Evolutionary conservation across 2,113 vertebrate genomes (phyloP).

Genomic region (Alouatta palliata): DNA sequence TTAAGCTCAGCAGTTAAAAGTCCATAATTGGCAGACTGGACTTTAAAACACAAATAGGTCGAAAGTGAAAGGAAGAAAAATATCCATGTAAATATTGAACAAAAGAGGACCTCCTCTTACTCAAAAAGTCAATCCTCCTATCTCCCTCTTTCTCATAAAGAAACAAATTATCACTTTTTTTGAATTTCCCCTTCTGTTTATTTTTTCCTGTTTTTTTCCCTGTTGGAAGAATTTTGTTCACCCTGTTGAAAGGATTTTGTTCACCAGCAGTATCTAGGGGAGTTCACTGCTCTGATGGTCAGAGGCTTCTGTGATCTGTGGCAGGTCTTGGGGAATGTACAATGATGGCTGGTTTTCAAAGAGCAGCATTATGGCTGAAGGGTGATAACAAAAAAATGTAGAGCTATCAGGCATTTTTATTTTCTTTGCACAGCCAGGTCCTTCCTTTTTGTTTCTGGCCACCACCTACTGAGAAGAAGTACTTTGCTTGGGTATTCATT

Average conservation of each 20-base stretch:
- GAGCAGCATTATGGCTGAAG: not conserved
- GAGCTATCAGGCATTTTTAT: not conserved
- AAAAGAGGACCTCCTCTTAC: not conserved
- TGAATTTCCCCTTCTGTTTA: not conserved
- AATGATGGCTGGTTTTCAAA: not conserved
- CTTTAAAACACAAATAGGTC: not conserved
- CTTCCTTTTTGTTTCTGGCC: not conserved
- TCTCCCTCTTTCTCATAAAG: not conserved
- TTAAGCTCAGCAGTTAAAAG: not conserved
- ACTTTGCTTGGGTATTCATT: not conserved
- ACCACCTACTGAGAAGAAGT: not conserved
- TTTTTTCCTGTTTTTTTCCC: not conserved
- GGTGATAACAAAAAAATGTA: not conserved
- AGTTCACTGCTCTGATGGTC: not conserved
- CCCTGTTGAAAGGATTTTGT: not conserved
- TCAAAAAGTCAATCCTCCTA: not conserved
- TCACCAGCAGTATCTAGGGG: too few species aligned
- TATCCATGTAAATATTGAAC: not conserved
- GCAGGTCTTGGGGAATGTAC: not conserved
- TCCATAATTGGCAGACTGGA: not conserved
- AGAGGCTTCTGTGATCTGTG: not conserved
- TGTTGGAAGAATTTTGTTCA: not conserved
- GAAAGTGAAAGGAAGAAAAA: not conserved
- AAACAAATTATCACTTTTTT: not conserved
- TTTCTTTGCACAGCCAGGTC: not conserved